Percentiles rank a stretch among this genome's conserved stretches.
phyloP scores from a whole-genome alignment of 2,113 vertebrate genomes.

The Diadophis punctatus region DNA sequence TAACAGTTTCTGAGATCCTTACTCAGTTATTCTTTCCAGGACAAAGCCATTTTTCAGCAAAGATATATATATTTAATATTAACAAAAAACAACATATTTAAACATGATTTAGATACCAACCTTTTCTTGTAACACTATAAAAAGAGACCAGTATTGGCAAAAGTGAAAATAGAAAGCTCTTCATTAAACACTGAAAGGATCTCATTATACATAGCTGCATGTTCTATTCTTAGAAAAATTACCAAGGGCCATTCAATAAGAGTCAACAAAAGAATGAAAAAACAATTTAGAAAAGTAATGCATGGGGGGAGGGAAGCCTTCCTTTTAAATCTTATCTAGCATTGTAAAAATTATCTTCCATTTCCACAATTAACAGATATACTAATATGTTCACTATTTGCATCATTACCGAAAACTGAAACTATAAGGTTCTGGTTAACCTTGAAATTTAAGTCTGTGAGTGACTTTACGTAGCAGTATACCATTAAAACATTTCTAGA shows the following conservation, averaged over 20 bases:
- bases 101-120: background rate
- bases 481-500: background rate
- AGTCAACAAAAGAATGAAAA: background rate
- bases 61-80: background rate
- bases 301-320: too few relatives aligned
- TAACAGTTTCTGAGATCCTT: background rate
- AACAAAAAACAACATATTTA: background rate
- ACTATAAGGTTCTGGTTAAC: background rate
- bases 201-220: background rate
- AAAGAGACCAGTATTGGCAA: background rate
- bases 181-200: background rate
- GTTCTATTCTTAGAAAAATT: background rate
- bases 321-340: background rate
- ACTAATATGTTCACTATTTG: background rate
- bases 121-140: background rate
- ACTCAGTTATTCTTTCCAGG: background rate
- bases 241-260: background rate
- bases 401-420: background rate
- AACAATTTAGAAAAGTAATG: background rate
- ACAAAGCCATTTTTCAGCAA: background rate
- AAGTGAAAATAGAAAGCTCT: background rate
- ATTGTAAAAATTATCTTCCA: background rate
- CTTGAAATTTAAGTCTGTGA: background rate
- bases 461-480: background rate
- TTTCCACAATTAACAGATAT: background rate